These are phyloP conservation scores for Actinia tenebrosa DNA, from an alignment of 64 coral and sea anemone species.

Conservation along the genomic window DNA sequence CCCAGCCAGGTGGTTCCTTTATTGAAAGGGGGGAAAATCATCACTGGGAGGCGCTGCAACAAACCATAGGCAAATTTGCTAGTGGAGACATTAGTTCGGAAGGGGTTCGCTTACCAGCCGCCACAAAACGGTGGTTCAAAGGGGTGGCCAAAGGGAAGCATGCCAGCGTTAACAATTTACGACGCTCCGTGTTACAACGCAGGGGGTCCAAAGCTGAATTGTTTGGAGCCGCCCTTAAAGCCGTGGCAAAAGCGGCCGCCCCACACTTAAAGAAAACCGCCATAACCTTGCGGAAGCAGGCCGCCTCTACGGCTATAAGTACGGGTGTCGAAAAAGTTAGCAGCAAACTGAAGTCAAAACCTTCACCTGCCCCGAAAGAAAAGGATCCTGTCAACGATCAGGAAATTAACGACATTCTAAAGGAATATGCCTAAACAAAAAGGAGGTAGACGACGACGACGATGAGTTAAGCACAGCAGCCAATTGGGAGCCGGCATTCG, in stretches of 20 bases:
- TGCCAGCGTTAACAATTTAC: no score
- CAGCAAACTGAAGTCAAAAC: no score
- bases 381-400: no score
- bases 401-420: no score
- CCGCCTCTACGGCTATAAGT: background rate
- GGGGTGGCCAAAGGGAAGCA: no score
- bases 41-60: background rate
- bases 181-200: background rate
- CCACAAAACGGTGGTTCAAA: no score
- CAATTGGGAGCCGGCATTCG: background rate
- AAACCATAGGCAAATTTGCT: no score
- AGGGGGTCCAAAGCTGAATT: background rate
- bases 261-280: background rate
- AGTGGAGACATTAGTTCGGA: no score
- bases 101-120: no score
- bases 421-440: no score
- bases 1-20: background rate
- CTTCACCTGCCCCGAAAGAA: no score
- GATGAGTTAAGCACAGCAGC: background rate
- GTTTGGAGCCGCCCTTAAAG: background rate
- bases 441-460: background rate
- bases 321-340: no score
- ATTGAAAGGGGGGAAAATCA: background rate
- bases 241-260: background rate
- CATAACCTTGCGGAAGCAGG: background rate